These are phyloP conservation scores for Ageneiosus marmoratus DNA, from an alignment of 2,113 vertebrate species.

Conservation along the genomic window DNA sequence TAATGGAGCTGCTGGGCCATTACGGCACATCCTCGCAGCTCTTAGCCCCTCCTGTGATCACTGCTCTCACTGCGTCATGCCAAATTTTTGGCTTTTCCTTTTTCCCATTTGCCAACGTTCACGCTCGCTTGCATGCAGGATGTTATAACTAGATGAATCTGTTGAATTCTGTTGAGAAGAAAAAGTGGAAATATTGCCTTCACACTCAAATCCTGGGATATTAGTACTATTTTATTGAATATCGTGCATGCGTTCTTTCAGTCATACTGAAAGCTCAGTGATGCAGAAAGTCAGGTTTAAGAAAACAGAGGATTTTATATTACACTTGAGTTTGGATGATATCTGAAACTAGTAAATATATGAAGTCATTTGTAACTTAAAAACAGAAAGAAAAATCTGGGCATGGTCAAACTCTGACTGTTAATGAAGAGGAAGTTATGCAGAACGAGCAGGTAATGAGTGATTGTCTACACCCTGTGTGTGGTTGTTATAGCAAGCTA, in stretches of 20 bases:
- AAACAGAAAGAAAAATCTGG: neutral
- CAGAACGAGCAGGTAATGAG: no score
- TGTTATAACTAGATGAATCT: neutral
- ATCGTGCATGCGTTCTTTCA: neutral
- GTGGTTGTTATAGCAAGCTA: no score
- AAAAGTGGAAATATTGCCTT: neutral
- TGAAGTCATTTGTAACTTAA: no score
- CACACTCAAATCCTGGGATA: neutral
- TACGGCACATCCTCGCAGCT: conserved; percentile 12
- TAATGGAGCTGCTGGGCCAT: conserved; percentile 30
- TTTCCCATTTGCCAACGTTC: neutral
- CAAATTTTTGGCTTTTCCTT: neutral
- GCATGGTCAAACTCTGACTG: no score
- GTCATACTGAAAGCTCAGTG: neutral
- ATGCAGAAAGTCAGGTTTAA: neutral
- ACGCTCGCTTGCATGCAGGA: neutral
- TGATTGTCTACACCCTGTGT: no score
- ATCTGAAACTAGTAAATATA: neutral
- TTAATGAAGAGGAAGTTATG: no score
- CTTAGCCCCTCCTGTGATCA: conserved; percentile 20
- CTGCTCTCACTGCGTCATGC: neutral
- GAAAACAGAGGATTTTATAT: neutral
- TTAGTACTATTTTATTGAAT: neutral
- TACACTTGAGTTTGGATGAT: neutral
- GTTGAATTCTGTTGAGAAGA: neutral